Evolutionary conservation across 2,113 vertebrate genomes (phyloP).

Genomic region (Synchiropus splendidus): DNA sequence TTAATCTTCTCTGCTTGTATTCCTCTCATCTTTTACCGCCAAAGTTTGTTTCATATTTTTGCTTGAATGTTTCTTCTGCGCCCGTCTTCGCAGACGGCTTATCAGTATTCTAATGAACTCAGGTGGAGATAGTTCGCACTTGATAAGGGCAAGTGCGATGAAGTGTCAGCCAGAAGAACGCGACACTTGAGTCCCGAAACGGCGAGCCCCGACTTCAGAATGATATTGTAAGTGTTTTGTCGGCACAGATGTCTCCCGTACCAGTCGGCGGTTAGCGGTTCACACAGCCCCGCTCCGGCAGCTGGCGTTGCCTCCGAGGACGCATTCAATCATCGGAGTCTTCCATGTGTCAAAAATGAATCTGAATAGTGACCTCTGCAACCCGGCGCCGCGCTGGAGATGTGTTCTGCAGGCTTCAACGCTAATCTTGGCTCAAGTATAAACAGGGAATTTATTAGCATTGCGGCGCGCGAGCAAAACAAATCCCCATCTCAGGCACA

Average conservation of each 20-base stretch:
- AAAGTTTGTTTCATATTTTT: no score
- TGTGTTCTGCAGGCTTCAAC: slow-evolving; percentile 43
- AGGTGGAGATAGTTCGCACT: no score
- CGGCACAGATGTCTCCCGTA: slow-evolving; percentile 46
- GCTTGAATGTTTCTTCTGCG: no score
- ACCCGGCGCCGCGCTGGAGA: slow-evolving; percentile 29
- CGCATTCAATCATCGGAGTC: slow-evolving; percentile 41
- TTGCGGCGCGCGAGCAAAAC: slow-evolving; percentile 44
- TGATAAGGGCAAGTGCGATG: no score
- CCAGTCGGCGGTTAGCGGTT: slow-evolving; percentile 42
- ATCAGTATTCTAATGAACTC: no score
- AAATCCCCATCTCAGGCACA: slow-evolving; percentile 40
- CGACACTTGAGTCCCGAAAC: no score
- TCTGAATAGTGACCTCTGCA: slow-evolving; percentile 51
- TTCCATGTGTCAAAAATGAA: slow-evolving; percentile 51
- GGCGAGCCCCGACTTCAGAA: no score
- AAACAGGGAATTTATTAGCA: slow-evolving; percentile 58
- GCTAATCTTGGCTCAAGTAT: slow-evolving; percentile 55
- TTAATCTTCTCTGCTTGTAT: no score
- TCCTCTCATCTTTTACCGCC: no score
- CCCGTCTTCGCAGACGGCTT: no score
- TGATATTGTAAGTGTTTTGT: slow-evolving; percentile 27
- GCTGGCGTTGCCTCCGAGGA: slow-evolving; percentile 49
- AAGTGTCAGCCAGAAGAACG: no score
- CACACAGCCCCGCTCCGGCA: slow-evolving; percentile 33